Evolutionary conservation across 2,113 vertebrate species (phyloP), one percentile per base, ranked within the genome.

Genomic region (Brachyistius frenatus): DNA sequence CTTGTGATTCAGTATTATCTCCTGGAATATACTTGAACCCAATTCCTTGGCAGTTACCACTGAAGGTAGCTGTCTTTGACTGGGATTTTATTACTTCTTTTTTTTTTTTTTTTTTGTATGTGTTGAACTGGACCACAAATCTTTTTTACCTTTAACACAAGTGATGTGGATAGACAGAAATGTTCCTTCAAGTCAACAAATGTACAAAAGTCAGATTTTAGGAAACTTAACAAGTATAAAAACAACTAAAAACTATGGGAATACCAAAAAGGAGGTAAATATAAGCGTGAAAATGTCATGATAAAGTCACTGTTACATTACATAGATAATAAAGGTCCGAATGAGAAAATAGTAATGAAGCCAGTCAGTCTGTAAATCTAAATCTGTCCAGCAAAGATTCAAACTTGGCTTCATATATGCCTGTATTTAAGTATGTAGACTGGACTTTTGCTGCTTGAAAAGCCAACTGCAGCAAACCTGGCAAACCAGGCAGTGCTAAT

Each of bases 21-120:
- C 94, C 94, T 95, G 94, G 93, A 92, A 88, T 89, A 83, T 94
- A 94, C 94, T 95, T 95, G 94, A 94, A 84, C 49, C 77, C 65
- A 65, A 73, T 41, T 75, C 1, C 44, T 47, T 41, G 49, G 61
- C 3, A 64, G 66, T 78, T 75, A 68, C 70, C 49, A 37, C 7
- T 57, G 23, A 35, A 50, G 63, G 63, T 30, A 9, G 57, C 70
- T 66, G 69, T 53, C 41, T 61, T n/a, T 30, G 66, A 66, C 65
- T 76, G 81, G 62, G 73, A 83, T 66, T 56, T 69, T 8, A 30
- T 63, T 33, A 35, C 32, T 55, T 46, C 32, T 37, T 71, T 30
- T 58, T 6, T 10, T 61, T 3, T 50, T 50, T 39, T 72, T 60
- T 47, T 72, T 66, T 69, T 13, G 4, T 30, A 5, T 80, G 23